phyloP scores from a whole-genome alignment of 2,888 invertebrate species.

The Anticlea derivata region DNA sequence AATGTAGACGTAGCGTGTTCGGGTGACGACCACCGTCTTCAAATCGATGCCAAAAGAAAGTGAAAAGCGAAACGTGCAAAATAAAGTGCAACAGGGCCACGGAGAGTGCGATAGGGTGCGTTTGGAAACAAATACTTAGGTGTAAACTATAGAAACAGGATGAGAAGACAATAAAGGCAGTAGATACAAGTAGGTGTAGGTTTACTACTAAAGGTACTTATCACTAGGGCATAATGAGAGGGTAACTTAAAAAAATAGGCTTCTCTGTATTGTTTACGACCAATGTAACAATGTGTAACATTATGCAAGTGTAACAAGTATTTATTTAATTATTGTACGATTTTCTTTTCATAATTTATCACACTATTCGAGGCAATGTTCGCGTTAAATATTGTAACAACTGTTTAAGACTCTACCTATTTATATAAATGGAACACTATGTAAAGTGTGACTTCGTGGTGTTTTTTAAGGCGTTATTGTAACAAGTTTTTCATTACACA shows the following conservation, averaged over 20 bases:
- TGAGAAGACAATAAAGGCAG: slow-evolving; percentile 38
- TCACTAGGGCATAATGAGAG: slow-evolving; percentile 57
- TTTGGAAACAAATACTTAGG: slow-evolving; percentile 38
- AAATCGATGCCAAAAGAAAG: slow-evolving; percentile 58
- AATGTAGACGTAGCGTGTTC: slow-evolving; percentile 65
- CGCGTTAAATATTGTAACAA: slow-evolving; percentile 55
- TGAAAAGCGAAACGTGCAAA: slow-evolving; percentile 72
- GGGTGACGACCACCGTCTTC: slow-evolving; percentile 49
- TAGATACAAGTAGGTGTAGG: slow-evolving; percentile 43
- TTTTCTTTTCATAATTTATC: slow-evolving; percentile 74
- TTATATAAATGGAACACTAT: slow-evolving; percentile 53
- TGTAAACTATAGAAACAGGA: slow-evolving; percentile 43
- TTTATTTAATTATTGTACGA: slow-evolving; percentile 73
- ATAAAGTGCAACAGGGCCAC: slow-evolving; percentile 71
- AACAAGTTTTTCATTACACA: slow-evolving; percentile 49
- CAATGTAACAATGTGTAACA: slow-evolving; percentile 76
- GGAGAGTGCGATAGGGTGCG: slow-evolving; percentile 63
- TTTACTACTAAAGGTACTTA: slow-evolving; percentile 45
- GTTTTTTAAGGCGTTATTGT: slow-evolving; percentile 55
- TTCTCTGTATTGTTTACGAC: slow-evolving; percentile 67
- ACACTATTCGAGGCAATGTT: slow-evolving; percentile 68
- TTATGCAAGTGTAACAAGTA: slow-evolving; percentile 77
- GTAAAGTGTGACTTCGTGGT: slow-evolving; percentile 45
- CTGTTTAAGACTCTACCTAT: slow-evolving; percentile 57
- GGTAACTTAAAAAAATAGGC: slow-evolving; percentile 74